Percentiles rank a stretch among this genome's conserved stretches.
These are phyloP conservation scores for Phortica variegata DNA, from an alignment of 1,140 invertebrate species.

Conservation along the genomic window DNA sequence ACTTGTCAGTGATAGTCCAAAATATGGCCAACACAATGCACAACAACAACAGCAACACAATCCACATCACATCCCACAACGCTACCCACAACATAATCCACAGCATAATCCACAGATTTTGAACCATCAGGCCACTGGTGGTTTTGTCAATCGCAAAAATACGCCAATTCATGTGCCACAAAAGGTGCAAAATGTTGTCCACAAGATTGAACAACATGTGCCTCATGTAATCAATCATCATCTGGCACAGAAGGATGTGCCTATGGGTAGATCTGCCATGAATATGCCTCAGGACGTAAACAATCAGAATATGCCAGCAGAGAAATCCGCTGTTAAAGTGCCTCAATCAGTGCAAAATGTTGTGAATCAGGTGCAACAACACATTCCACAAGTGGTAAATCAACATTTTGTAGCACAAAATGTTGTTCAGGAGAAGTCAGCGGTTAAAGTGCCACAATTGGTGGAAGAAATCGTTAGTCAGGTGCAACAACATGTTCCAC, in stretches of 20 bases:
- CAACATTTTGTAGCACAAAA: too few relatives aligned
- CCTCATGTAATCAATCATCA: too few relatives aligned
- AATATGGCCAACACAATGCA: slow-evolving; percentile 34
- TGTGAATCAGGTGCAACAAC: too few relatives aligned
- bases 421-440: slow-evolving; percentile 10
- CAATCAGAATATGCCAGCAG: not conserved
- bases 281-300: too few relatives aligned
- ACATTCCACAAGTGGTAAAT: too few relatives aligned
- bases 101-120: too few relatives aligned
- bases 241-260: too few relatives aligned
- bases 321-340: not conserved
- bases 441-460: slow-evolving; percentile 21
- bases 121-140: too few relatives aligned
- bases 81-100: slow-evolving; percentile 8
- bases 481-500: too few relatives aligned
- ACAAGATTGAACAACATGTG: too few relatives aligned
- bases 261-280: too few relatives aligned
- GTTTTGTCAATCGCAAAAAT: slow-evolving; percentile 3
- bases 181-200: slow-evolving; percentile 34
- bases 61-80: slow-evolving; percentile 29
- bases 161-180: slow-evolving; percentile 26
- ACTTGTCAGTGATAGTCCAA: slow-evolving; percentile 23
- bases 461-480: too few relatives aligned
- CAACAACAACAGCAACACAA: slow-evolving; percentile 20
- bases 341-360: slow-evolving; percentile 23